Evolutionary conservation across 1,140 invertebrate species (phyloP).

Genomic region (Phymorhynchus buccinoides): DNA sequence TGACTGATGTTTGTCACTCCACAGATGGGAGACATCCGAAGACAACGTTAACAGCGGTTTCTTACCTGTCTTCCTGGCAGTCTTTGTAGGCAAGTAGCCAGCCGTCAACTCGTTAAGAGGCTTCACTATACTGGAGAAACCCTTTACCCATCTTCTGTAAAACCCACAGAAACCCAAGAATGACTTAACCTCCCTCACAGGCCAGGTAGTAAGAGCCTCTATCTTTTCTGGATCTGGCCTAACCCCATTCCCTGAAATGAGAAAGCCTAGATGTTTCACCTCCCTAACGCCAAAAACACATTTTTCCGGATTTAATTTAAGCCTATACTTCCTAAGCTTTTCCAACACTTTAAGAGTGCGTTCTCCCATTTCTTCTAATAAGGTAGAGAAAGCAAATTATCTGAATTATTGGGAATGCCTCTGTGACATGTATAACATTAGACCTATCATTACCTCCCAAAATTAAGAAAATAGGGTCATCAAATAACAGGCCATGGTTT

Average conservation of each 20-base stretch:
- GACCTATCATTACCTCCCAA: too few relatives aligned
- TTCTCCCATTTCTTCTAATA: not conserved
- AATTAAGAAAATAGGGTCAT: too few relatives aligned
- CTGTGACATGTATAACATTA: too few relatives aligned
- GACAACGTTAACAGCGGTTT: too few relatives aligned
- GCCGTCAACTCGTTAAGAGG: slow-evolving; percentile 20
- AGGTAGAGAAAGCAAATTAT: too few relatives aligned
- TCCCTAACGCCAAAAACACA: slow-evolving; percentile 8
- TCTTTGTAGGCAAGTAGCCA: not conserved
- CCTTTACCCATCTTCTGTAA: not conserved
- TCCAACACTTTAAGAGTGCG: not conserved
- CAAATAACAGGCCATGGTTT: too few relatives aligned
- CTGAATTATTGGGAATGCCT: too few relatives aligned
- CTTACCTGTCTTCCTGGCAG: not conserved
- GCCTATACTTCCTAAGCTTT: not conserved
- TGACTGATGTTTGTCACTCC: not conserved
- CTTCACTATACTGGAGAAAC: not conserved
- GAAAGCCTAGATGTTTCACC: slow-evolving; percentile 1
- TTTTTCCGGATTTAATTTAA: slow-evolving; percentile 3
- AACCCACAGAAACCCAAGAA: not conserved
- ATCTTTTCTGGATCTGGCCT: slow-evolving; percentile 16
- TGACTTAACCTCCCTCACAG: slow-evolving; percentile 13
- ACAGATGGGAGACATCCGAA: slow-evolving; percentile 9
- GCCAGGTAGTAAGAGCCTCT: not conserved
- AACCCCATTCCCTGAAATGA: not conserved